Percentiles rank a stretch among this genome's conserved stretches.
phyloP scores from a whole-genome alignment of 2,888 invertebrate genomes.

The Lymantria dispar region DNA sequence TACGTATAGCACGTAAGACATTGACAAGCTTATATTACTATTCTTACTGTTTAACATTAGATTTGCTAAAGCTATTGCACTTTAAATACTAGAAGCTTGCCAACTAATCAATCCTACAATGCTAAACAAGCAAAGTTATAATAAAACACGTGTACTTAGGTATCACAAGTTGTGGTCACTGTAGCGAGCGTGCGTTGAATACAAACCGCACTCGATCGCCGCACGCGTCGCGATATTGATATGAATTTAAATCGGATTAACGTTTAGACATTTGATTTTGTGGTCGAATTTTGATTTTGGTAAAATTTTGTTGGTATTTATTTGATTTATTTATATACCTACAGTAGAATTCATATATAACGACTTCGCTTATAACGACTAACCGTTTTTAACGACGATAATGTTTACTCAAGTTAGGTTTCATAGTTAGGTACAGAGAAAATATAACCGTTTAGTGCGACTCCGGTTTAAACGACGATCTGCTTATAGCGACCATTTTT shows the following conservation, averaged over 20 bases:
- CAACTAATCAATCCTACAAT: constrained; percentile 4
- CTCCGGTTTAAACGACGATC: no score
- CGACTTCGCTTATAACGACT: no score
- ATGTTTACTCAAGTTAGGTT: no score
- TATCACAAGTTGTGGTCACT: constrained; percentile 34
- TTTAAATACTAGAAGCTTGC: constrained; percentile 7
- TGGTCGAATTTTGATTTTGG: constrained; percentile 13
- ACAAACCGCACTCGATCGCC: constrained; percentile 54
- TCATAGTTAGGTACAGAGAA: no score
- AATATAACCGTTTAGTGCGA: no score
- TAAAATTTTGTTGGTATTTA: background rate
- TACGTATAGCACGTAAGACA: background rate
- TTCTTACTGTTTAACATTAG: background rate
- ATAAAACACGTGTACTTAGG: constrained; percentile 26
- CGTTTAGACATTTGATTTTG: constrained; percentile 14
- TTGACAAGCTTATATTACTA: background rate
- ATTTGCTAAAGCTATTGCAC: constrained; percentile 4
- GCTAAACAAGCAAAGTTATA: constrained; percentile 8
- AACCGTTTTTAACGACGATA: no score
- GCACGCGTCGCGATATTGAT: constrained; percentile 68
- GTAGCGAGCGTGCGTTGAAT: constrained; percentile 54
- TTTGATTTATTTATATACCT: no score
- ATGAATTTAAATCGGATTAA: constrained; percentile 76
- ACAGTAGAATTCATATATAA: no score
- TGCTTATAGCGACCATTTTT: no score